Evolutionary conservation across 1,140 invertebrate species (phyloP).

Genomic region (Aphidius ervi): DNA sequence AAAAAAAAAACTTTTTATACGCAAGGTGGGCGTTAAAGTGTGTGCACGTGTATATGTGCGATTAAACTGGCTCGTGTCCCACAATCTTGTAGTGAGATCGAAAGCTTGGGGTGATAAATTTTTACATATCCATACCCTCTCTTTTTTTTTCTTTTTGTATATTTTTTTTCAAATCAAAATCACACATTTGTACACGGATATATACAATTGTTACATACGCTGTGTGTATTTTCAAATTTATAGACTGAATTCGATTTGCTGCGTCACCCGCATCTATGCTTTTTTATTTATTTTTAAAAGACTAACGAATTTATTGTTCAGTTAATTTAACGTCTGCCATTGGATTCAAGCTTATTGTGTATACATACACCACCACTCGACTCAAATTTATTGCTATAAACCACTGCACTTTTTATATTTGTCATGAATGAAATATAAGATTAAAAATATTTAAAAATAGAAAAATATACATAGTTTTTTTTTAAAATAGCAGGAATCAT

Average conservation of each 20-base stretch:
- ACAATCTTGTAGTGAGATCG: constrained; percentile 20
- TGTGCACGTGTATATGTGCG: background rate
- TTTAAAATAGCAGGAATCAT: background rate
- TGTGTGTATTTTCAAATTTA: constrained; percentile 14
- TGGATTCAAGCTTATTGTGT: constrained; percentile 17
- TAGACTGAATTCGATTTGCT: constrained; percentile 3
- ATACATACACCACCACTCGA: background rate
- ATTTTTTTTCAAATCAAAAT: constrained; percentile 12
- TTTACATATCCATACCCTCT: constrained; percentile 5
- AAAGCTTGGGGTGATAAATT: constrained; percentile 21
- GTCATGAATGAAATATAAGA: too few relatives aligned
- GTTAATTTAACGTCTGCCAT: constrained; percentile 18
- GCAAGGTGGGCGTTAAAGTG: too few relatives aligned
- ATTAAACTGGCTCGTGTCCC: constrained; percentile 2
- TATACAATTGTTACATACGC: background rate
- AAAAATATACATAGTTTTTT: too few relatives aligned
- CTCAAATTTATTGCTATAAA: constrained; percentile 19
- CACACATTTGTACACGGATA: constrained; percentile 9
- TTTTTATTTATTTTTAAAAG: constrained; percentile 5
- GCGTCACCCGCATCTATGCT: background rate
- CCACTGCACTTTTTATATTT: background rate
- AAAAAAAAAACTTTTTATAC: too few relatives aligned
- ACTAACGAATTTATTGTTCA: constrained; percentile 24
- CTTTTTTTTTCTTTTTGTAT: background rate
- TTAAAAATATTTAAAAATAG: too few relatives aligned